Evolutionary conservation across 2,797 vertebrate species (phyloP), one percentile per base, ranked within the genome.

Genomic region (Urocyon cinereoargenteus): DNA sequence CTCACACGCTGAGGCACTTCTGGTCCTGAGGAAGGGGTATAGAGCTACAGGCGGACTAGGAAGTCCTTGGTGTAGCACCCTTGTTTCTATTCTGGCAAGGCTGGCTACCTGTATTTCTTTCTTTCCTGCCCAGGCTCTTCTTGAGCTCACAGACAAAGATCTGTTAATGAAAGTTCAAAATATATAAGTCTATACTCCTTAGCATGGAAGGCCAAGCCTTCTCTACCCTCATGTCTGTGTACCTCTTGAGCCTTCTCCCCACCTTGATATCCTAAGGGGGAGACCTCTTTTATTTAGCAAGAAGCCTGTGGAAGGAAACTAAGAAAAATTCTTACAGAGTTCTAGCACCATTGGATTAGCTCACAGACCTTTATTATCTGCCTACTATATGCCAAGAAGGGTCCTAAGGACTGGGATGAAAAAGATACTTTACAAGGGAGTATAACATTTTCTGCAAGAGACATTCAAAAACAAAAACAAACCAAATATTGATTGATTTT

Each of bases 301-400:
- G 78, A 90, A 78, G 49, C 85, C 72, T 91, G 9, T 85, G 86
- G 21, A 90, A 94, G 72, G 36, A 40, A 96, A 62, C 5, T 68
- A 34, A 91, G 75, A 90, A 91, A 70, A 93, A 40, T 34, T 79
- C 7, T 91, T 88, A 78, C 7, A 70, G 77, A 79, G 66, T 68
- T 64, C 59, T 40, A 59, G 34, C 68, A 62, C 45, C 53, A 86
- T 70, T 77, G 96, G 40, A 68, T 90, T 66, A 64, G 34, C 31
- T 85, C 34, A 8, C 22, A 61, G 36, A 62, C 22, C 21, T 93
- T 91, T 85, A 57, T 91, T 34, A 22, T 34, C 28, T 93, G 90
- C 61, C 36, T 75, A 14, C 28, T 22, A 10, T 49, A 73, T 59
- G 40, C 34, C 59, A 64, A 24, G 59, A 85, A 79, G 34, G 57